A percentile compares a stretch with the other conserved stretches of the same genome.
Evolutionary conservation across 2,797 vertebrate genomes (phyloP).

Genomic region (Trichosurus vulpecula): DNA sequence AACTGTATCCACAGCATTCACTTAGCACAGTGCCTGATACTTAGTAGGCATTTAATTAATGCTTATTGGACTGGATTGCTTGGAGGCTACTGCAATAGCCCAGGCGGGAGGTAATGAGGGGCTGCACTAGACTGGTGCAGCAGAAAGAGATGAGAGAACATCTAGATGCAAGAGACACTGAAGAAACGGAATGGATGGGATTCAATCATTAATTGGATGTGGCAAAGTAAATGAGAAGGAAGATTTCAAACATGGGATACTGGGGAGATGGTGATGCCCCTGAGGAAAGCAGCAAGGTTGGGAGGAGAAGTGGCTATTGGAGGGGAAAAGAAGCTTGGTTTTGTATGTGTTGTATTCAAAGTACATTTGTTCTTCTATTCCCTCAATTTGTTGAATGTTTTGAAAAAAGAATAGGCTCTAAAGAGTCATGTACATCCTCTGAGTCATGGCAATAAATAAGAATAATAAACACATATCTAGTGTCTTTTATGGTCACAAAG

Average conservation of each 20-base stretch:
- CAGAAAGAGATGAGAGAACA: not conserved
- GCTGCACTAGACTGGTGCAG: too few relatives aligned
- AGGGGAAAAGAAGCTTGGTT: not conserved
- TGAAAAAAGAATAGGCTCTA: slow-evolving; percentile 37
- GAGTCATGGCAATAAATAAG: not conserved
- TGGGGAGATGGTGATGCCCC: not conserved
- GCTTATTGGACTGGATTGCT: not conserved
- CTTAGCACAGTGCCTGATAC: not conserved
- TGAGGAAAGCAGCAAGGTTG: not conserved
- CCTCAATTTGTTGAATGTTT: slow-evolving; percentile 31
- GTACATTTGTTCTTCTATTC: slow-evolving; percentile 50
- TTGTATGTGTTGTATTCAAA: slow-evolving; percentile 35
- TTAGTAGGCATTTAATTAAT: not conserved
- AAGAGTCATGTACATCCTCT: not conserved
- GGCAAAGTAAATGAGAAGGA: not conserved
- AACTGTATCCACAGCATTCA: not conserved
- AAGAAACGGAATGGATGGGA: not conserved
- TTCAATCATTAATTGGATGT: not conserved
- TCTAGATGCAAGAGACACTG: not conserved
- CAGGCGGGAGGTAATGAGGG: not conserved
- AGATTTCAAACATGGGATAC: not conserved
- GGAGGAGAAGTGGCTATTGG: not conserved
- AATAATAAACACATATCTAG: not conserved
- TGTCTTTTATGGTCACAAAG: not conserved
- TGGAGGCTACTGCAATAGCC: not conserved